phyloP scores from a whole-genome alignment of 1,140 invertebrate species.

The Chrysoperla carnea region DNA sequence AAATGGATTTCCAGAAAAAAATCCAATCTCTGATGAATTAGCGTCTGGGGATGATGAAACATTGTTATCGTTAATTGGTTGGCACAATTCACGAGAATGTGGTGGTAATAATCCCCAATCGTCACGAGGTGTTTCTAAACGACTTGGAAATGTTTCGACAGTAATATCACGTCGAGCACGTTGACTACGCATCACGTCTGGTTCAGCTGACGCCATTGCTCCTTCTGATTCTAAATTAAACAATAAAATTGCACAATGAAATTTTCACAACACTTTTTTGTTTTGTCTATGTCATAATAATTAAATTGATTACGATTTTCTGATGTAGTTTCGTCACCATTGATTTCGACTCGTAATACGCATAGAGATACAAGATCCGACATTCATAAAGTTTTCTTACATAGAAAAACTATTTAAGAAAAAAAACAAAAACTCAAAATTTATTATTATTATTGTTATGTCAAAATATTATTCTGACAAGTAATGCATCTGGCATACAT shows the following conservation, averaged over 20 bases:
- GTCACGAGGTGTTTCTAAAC: conserved; percentile 23
- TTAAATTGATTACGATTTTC: neutral
- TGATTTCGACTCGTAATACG: conserved; percentile 35
- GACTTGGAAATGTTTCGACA: conserved; percentile 42
- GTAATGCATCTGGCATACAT: too few species aligned
- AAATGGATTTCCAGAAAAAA: conserved; percentile 91
- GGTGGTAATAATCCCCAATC: conserved; percentile 25
- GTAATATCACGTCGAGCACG: conserved; percentile 38
- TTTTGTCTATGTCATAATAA: neutral
- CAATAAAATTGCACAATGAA: neutral
- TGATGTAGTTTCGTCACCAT: conserved; percentile 11
- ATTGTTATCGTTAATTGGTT: conserved; percentile 20
- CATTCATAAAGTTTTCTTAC: conserved; percentile 9
- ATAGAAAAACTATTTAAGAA: too few species aligned
- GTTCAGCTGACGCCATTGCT: conserved; percentile 8
- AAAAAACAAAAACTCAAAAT: too few species aligned
- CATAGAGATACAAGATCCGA: conserved; percentile 33
- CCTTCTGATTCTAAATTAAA: conserved; percentile 18
- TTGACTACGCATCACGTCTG: conserved; percentile 30
- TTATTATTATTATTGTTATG: too few species aligned
- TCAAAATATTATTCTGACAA: too few species aligned
- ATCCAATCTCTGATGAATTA: conserved; percentile 47
- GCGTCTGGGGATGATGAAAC: conserved; percentile 16
- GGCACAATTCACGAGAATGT: conserved; percentile 22
- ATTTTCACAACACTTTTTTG: neutral